Conservation (phyloP, 1,140 invertebrate species). For the Psix sp. region DNA sequence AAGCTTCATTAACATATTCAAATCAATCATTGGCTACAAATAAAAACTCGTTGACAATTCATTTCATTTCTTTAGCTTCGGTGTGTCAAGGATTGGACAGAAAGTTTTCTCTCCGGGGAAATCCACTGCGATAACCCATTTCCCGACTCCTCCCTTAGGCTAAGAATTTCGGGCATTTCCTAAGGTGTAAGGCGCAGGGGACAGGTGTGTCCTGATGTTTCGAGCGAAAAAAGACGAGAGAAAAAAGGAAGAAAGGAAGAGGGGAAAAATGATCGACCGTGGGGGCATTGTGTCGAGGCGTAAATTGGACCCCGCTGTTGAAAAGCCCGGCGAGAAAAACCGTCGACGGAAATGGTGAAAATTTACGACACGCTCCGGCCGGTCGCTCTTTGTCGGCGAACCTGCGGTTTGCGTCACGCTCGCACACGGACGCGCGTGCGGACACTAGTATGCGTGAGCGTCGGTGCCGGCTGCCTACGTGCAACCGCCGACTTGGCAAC, state of each 20-base stretch:
- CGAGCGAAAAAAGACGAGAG: not conserved
- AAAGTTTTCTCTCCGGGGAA: not conserved
- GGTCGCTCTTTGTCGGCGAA: slow-evolving; percentile 44
- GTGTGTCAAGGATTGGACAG: not conserved
- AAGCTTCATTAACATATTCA: too few relatives aligned
- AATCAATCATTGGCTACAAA: too few relatives aligned
- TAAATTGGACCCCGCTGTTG: slow-evolving; percentile 14
- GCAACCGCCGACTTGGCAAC: slow-evolving; percentile 69
- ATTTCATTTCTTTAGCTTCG: too few relatives aligned
- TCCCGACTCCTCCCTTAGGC: not conserved
- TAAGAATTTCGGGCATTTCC: slow-evolving; percentile 15
- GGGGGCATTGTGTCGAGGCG: slow-evolving; percentile 25
- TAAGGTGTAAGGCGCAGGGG: not conserved
- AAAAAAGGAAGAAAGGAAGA: slow-evolving; percentile 3
- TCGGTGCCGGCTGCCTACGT: slow-evolving; percentile 59
- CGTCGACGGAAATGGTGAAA: slow-evolving; percentile 67
- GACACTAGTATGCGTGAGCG: slow-evolving; percentile 12
- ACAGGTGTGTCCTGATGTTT: slow-evolving; percentile 9
- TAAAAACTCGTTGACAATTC: slow-evolving; percentile 1
- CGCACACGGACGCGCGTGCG: slow-evolving; percentile 19
- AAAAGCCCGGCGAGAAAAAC: slow-evolving; percentile 34
- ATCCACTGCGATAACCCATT: slow-evolving; percentile 1
- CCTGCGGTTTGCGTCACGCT: slow-evolving; percentile 68
- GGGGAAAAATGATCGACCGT: slow-evolving; percentile 1
- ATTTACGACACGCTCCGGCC: slow-evolving; percentile 66